Conservation (phyloP, 1,140 invertebrate genomes). For the Drosophila bocqueti region DNA sequence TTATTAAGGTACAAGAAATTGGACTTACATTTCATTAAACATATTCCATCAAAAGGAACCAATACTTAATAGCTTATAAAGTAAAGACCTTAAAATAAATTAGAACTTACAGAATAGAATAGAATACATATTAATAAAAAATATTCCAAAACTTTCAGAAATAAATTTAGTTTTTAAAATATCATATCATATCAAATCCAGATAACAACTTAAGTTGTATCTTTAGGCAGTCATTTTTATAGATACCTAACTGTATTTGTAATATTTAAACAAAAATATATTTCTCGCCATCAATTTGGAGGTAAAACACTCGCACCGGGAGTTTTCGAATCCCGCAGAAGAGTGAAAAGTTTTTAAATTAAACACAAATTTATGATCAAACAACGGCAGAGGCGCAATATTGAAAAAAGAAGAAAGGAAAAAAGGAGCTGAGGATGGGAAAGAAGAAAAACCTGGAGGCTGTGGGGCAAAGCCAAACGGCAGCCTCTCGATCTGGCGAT, state of each 20-base stretch:
- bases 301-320: constrained; percentile 57
- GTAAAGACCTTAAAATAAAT: too few relatives aligned
- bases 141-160: too few relatives aligned
- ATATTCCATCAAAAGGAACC: too few relatives aligned
- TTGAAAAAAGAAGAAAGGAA: constrained; percentile 18
- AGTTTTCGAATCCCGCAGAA: constrained; percentile 26
- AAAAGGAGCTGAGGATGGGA: constrained; percentile 4
- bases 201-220: not conserved
- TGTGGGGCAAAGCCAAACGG: constrained; percentile 65
- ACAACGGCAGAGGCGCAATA: constrained; percentile 44
- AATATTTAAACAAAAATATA: constrained; percentile 74
- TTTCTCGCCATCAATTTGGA: constrained; percentile 74
- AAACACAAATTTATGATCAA: constrained; percentile 81
- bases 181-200: too few relatives aligned
- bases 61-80: too few relatives aligned
- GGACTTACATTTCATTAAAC: too few relatives aligned
- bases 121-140: too few relatives aligned
- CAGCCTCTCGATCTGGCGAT: constrained; percentile 39
- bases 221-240: not conserved
- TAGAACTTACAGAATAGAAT: too few relatives aligned
- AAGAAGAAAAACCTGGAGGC: constrained; percentile 70
- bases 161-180: too few relatives aligned
- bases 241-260: constrained; percentile 32
- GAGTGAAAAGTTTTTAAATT: constrained; percentile 83
- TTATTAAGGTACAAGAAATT: too few relatives aligned